Evolutionary conservation across 2,888 invertebrate genomes (phyloP), one percentile per base, ranked within the genome.

Genomic region (Ptilodon capucinus): DNA sequence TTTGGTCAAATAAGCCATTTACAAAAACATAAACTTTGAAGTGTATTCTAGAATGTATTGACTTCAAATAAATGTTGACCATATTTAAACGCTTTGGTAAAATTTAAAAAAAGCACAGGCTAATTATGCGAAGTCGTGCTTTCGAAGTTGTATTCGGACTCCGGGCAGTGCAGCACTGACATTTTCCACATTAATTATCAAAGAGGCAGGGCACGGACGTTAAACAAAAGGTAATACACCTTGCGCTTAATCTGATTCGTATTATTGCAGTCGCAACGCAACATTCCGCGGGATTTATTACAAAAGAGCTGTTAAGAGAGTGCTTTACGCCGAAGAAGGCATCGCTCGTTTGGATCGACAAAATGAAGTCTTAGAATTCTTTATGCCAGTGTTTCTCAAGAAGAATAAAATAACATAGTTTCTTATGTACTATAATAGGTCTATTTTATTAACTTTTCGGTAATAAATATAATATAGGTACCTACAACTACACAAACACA

Each of bases 221-320:
- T 71, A 76, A 81, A 81, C 82, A 79, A 80, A 80, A 81, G 79
- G 81, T 73, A 86, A 80, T 83, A 78, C 71, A 74, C 72, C 68
- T 76, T 71, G 66, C 66, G 64, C 60, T 80, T 81, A 84, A 89
- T 89, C 89, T 83, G 86, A 88, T 89, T 79, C 68, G 68, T 82
- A 81, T 84, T 87, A 86, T 86, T 83, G 82, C 80, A 79, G 75
- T 79, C 71, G 75, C 76, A 86, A 84, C 79, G 81, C 78, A 84
- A 76, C 81, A 79, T 81, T 83, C 81, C 64, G 57, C 58, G 58
- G 73, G 82, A 88, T 89, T 89, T 89, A 88, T 87, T 88, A 79
- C 86, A 79, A 84, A 81, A 81, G 76, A 81, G 81, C 81, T 82
- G 84, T 84, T 84, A 84, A 80, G 77, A 81, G 72, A 71, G 75